Evolutionary conservation across 2,797 vertebrate genomes (phyloP), one percentile per base, ranked within the genome.

Genomic region (Enteromius fasciolatus): DNA sequence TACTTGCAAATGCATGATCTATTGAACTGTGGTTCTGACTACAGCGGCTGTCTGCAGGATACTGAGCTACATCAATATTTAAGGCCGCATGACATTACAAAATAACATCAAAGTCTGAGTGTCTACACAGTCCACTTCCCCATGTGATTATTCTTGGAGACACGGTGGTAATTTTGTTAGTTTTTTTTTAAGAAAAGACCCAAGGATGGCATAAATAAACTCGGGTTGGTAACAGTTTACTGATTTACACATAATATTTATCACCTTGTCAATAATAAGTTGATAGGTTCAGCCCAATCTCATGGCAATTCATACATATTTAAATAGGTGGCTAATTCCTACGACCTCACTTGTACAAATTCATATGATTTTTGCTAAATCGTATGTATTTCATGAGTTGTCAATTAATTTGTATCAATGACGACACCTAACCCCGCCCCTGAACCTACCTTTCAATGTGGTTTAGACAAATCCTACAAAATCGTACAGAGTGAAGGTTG

Each of bases 1-100:
- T 80, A 76, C 69, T 48, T 85, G 50, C 25, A 52, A 72, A 66
- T 70, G 44, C n/a, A 41, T 76, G 72, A 84, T 76, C 48, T 64
- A 31, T 61, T 44, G 67, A 46, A 78, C 57, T 63, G 75, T 28
- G 39, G 23, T 80, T 48, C 25, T 75, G 39, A 80, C 36, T 59
- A 25, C 39, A 41, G 52, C 25, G n/a, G 36, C 8, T 76, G 36
- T 76, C 73, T 12, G n/a, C 73, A 76, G 52, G 73, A 59, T 44
- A 76, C 15, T 41, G 54, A 18, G 54, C 52, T 59, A 25, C 44
- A 74, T 52, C 74, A 61, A 81, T 64, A 73, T 81, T 81, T 64
- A 59, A 81, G 69, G 8, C 41, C 0, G 5, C 31, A 57, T 36
- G 63, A 20, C 31, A 25, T 54, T 52, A 33, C 15, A 67, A 36